A percentile compares a stretch with the other conserved stretches of the same genome.
Evolutionary conservation across 1,140 invertebrate species (phyloP).

Genomic region (Eurosta solidaginis): DNA sequence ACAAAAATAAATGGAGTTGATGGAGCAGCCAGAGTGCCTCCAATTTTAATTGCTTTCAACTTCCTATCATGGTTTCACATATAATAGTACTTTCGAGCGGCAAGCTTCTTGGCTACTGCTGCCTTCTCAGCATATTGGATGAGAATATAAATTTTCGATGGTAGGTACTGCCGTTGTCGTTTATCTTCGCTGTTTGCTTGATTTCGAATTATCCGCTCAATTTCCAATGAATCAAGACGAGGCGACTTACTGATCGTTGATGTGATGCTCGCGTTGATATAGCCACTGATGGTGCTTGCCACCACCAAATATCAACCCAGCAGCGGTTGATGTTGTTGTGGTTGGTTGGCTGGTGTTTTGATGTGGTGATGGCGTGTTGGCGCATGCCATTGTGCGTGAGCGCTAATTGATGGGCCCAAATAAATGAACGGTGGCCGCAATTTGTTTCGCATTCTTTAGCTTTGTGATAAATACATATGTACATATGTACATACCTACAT

Average conservation of each 20-base stretch:
- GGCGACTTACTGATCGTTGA: background rate
- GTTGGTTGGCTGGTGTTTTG: background rate
- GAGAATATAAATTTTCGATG: conserved; percentile 17
- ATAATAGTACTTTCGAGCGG: background rate
- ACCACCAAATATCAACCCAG: background rate
- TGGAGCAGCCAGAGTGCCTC: conserved; percentile 25
- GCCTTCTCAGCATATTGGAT: no score
- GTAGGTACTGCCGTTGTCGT: background rate
- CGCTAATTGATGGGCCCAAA: conserved; percentile 14
- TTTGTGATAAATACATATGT: background rate
- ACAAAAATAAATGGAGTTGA: background rate
- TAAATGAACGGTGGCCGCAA: conserved; percentile 29
- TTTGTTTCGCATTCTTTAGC: conserved; percentile 12
- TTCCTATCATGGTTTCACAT: conserved; percentile 11
- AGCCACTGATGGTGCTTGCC: background rate
- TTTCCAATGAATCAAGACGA: conserved; percentile 52
- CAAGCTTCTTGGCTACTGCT: no score
- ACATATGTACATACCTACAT: no score
- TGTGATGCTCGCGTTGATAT: background rate
- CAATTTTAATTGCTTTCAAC: conserved; percentile 32
- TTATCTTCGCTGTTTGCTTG: background rate
- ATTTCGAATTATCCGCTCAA: conserved; percentile 55
- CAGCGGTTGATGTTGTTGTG: background rate
- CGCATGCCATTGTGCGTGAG: conserved; percentile 33
- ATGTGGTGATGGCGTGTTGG: background rate